These are phyloP conservation scores for Nomada ferruginata DNA, from an alignment of 2,888 invertebrate genomes.

Conservation along the genomic window DNA sequence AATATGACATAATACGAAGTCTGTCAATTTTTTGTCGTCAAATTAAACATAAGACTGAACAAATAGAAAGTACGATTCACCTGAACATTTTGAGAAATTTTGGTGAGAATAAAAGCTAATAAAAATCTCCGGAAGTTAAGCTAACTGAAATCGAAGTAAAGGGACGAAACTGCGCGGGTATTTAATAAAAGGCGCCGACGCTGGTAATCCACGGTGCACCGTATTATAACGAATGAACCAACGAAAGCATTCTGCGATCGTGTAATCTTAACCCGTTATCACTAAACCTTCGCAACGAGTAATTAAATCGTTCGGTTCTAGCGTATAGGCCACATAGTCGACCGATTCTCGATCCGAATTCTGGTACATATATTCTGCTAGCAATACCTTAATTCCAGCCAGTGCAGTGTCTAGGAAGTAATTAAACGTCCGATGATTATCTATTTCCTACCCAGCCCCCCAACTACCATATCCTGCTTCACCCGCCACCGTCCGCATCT, in stretches of 20 bases:
- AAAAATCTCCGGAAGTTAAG: neutral
- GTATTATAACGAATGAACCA: conserved; percentile 33
- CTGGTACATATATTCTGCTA: conserved; percentile 7
- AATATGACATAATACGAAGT: neutral
- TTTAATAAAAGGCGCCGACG: conserved; percentile 39
- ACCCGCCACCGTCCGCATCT: neutral
- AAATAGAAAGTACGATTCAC: conserved; percentile 9
- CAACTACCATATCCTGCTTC: conserved; percentile 22
- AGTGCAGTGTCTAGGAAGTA: conserved; percentile 65
- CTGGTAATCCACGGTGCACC: conserved; percentile 35
- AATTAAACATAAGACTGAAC: too few species aligned
- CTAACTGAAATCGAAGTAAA: conserved; percentile 40
- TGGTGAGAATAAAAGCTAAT: conserved; percentile 17
- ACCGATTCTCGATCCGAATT: neutral
- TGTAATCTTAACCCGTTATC: conserved; percentile 34
- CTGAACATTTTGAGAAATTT: neutral
- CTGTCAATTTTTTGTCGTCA: conserved; percentile 10
- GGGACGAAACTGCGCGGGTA: conserved; percentile 23
- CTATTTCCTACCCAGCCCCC: conserved; percentile 69
- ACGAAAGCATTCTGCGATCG: conserved; percentile 42
- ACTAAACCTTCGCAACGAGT: conserved; percentile 44
- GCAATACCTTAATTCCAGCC: conserved; percentile 64
- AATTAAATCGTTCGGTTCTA: conserved; percentile 51
- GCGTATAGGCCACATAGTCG: neutral
- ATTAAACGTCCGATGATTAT: conserved; percentile 75